Conservation (phyloP, 2,888 invertebrate genomes). For the Octonoba sinensis region DNA sequence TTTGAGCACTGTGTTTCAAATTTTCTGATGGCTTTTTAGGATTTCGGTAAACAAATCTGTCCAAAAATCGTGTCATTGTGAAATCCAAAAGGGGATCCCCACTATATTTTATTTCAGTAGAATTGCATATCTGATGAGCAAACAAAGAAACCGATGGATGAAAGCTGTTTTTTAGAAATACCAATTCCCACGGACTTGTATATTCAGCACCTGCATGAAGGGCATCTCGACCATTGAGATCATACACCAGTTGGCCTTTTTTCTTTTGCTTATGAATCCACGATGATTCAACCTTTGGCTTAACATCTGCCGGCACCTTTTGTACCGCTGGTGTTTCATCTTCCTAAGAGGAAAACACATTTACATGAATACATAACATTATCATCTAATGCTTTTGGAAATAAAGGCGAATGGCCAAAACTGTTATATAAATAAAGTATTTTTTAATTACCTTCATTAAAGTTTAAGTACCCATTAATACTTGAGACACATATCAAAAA, state of each 20-base stretch:
- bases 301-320: constrained; percentile 67
- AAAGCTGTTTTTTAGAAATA: constrained; percentile 80
- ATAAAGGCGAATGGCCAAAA: too few relatives aligned
- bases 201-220: constrained; percentile 83
- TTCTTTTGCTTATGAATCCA: constrained; percentile 70
- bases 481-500: too few relatives aligned
- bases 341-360: constrained; percentile 15
- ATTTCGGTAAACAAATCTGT: constrained; percentile 96
- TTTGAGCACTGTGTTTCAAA: constrained; percentile 18
- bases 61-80: constrained; percentile 88
- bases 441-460: too few relatives aligned
- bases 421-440: too few relatives aligned
- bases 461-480: too few relatives aligned
- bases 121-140: constrained; percentile 82
- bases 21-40: constrained; percentile 72
- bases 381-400: too few relatives aligned
- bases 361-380: background rate
- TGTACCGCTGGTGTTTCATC: constrained; percentile 45
- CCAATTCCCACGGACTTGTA: constrained; percentile 82
- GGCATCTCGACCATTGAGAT: constrained; percentile 82
- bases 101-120: constrained; percentile 79
- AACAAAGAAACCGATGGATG: constrained; percentile 94
- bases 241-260: constrained; percentile 69
- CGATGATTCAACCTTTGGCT: constrained; percentile 66
- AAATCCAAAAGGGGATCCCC: constrained; percentile 96